Percentiles rank a stretch among this genome's conserved stretches.
Conservation (phyloP, 2,888 invertebrate species). For the Cephus runcator region DNA sequence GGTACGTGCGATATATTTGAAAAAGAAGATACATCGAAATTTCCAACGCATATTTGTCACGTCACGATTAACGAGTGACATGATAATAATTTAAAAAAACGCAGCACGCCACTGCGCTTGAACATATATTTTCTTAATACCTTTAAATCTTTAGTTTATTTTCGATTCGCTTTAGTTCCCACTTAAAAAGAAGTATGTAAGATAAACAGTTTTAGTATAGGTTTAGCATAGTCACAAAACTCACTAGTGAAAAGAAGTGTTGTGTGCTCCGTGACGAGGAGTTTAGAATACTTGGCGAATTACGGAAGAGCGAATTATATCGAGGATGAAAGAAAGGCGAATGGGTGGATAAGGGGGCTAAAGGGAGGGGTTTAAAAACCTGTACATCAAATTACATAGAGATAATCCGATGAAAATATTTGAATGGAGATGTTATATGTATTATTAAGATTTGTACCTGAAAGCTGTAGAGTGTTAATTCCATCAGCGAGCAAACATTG, state of each 20-base stretch:
- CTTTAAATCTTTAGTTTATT: conserved; percentile 25
- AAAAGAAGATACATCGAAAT: neutral
- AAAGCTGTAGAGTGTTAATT: conserved; percentile 40
- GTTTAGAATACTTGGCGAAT: conserved; percentile 32
- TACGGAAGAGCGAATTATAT: conserved; percentile 13
- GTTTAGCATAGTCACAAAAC: conserved; percentile 39
- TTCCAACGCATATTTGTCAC: neutral
- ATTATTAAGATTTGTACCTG: conserved; percentile 54
- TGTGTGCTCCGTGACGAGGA: conserved; percentile 50
- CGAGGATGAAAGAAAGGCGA: conserved; percentile 7
- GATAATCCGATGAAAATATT: conserved; percentile 36
- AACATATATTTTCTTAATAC: conserved; percentile 16
- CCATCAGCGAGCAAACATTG: neutral
- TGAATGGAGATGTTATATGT: conserved; percentile 42
- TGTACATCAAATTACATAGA: conserved; percentile 40
- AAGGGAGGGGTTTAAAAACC: conserved; percentile 7
- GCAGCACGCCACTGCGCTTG: conserved; percentile 47
- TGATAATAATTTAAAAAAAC: conserved; percentile 7
- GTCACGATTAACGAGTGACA: neutral
- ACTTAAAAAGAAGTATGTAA: conserved; percentile 61
- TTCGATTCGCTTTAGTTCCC: conserved; percentile 34
- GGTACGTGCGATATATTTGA: neutral
- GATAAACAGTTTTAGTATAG: conserved; percentile 48
- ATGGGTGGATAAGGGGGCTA: too few relatives aligned
- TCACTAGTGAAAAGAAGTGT: conserved; percentile 38